Base-by-base conservation (phyloP, 2,888 invertebrate species). In the Eledona agricola region DNA sequence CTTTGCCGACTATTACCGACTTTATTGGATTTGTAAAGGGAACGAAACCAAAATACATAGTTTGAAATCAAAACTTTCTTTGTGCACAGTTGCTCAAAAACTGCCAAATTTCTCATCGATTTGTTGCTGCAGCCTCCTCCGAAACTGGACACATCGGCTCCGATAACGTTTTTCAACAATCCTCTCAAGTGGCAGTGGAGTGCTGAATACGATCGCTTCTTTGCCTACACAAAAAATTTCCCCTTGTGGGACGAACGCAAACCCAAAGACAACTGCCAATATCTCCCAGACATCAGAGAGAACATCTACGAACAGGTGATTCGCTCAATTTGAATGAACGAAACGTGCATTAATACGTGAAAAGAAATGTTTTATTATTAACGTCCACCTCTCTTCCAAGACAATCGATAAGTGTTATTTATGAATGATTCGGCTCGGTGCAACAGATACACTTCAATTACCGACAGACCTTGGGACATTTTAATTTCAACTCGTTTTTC, bases 91-190 rank as follows among this genome's bases (percentile, higher is more conserved):
- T 2, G 23, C 9, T 2, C 13, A 31, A 7, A 15, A 7, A n/a
- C 2, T 12, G 13, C 10, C 2, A 15, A 7, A 7, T 37, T 47
- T 26, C 6, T 26, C 4, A 7, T 26, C 9, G 7, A 9, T 6
- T 26, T 26, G 5, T 6, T 26, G 25, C 59, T 61, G 15, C 52
- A 72, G 72, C 65, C 63, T 56, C 56, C 62, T 5, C 57, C 58
- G 17, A 59, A 64, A 38, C 40, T 71, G 20, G 64, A 67, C 52
- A 56, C 42, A 55, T 59, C 51, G 50, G 64, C 64, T 7, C 62
- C 65, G 34, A 73, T 77, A 5, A 72, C 71, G 1, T 76, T 70
- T 50, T 77, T 76, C 58, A 71, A 74, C 52, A 76, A 74, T 42
- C 52, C 60, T 16, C 49, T 57, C 5, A 55, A 58, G 11, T 52